Evolutionary conservation across 1,140 invertebrate species (phyloP).

Genomic region (Ganaspis sp.): DNA sequence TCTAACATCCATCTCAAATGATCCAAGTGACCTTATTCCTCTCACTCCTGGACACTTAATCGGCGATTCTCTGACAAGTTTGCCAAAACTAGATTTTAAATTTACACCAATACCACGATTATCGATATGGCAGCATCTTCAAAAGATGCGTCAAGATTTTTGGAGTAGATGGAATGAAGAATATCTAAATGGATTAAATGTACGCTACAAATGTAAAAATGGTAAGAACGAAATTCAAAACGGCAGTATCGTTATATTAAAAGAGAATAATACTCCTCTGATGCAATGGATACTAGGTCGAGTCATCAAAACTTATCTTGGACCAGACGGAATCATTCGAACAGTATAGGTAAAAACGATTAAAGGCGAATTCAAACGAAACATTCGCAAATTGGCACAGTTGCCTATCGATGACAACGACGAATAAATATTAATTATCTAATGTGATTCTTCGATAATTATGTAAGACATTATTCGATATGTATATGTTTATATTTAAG

Average conservation of each 20-base stretch:
- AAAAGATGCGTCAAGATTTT: neutral
- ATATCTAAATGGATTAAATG: neutral
- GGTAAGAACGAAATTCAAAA: neutral
- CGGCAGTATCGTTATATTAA: neutral
- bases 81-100: neutral
- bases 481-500: too few species aligned
- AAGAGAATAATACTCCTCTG: neutral
- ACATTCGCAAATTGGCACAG: neutral
- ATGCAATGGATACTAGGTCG: neutral
- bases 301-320: neutral
- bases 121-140: neutral
- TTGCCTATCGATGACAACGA: neutral
- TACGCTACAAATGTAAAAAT: neutral
- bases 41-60: conserved; percentile 28
- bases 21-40: neutral
- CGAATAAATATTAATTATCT: too few species aligned
- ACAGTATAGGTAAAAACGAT: neutral
- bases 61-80: neutral
- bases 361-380: neutral
- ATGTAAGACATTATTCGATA: too few species aligned
- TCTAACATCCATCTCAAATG: neutral
- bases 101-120: neutral
- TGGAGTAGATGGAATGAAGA: neutral
- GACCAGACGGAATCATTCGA: neutral
- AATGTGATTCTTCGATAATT: too few species aligned